phyloP scores from a whole-genome alignment of 1,140 invertebrate species.

The Heliothis subflexa region DNA sequence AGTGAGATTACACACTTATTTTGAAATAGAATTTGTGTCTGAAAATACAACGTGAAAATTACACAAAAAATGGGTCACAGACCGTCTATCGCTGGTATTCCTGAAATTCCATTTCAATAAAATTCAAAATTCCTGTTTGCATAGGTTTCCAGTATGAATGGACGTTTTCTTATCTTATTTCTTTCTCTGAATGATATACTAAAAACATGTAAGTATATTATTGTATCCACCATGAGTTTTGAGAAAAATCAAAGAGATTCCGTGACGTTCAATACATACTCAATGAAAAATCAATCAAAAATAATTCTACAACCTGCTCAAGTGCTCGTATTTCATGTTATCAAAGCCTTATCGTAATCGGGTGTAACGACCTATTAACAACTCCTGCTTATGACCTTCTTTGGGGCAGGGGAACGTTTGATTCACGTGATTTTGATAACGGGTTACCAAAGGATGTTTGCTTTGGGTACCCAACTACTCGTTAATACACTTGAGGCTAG shows the following conservation, averaged over 20 bases:
- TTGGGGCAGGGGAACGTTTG: slow-evolving; percentile 17
- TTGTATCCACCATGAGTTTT: too few relatives aligned
- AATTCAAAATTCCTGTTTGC: too few relatives aligned
- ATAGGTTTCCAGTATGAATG: too few relatives aligned
- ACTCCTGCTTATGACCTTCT: slow-evolving; percentile 23
- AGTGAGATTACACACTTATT: neutral
- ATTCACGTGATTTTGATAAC: slow-evolving; percentile 23
- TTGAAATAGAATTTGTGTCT: slow-evolving; percentile 2
- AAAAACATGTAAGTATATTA: too few relatives aligned
- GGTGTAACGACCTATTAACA: slow-evolving; percentile 43
- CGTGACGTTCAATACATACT: too few relatives aligned
- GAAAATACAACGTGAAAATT: neutral
- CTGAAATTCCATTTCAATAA: too few relatives aligned
- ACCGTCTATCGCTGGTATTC: too few relatives aligned
- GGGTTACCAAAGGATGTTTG: neutral
- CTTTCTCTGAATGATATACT: too few relatives aligned
- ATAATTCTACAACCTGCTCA: neutral
- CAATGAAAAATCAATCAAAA: slow-evolving; percentile 2
- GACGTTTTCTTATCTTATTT: too few relatives aligned
- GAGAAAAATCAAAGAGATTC: too few relatives aligned
- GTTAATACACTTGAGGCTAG: too few relatives aligned
- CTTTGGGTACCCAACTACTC: neutral
- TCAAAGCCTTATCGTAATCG: slow-evolving; percentile 34
- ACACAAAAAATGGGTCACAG: too few relatives aligned
- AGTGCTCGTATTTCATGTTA: slow-evolving; percentile 11